Conservation (phyloP, 2,888 invertebrate genomes). For the Eristalis arbustorum region DNA sequence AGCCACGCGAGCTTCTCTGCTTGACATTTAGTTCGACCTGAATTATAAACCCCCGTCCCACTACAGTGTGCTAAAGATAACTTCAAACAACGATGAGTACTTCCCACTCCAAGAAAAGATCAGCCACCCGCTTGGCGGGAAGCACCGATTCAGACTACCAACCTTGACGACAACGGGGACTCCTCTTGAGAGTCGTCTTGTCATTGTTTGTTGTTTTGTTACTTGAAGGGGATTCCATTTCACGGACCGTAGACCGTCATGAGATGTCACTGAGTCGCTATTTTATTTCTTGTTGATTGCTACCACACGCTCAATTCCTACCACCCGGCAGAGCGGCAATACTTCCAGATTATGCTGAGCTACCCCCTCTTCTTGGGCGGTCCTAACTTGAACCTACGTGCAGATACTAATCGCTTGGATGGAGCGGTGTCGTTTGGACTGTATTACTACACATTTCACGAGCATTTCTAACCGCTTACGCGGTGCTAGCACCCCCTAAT, state of each 20-base stretch:
- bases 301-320: too few relatives aligned
- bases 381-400: too few relatives aligned
- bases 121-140: not conserved
- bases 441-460: too few relatives aligned
- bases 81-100: not conserved
- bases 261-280: not conserved
- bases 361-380: too few relatives aligned
- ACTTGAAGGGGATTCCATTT: not conserved
- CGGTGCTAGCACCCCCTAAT: too few relatives aligned
- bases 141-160: not conserved
- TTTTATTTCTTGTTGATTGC: not conserved
- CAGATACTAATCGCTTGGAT: too few relatives aligned
- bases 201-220: not conserved
- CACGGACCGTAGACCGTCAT: not conserved
- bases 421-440: too few relatives aligned
- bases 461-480: too few relatives aligned
- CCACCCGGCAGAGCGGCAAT: too few relatives aligned
- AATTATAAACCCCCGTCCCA: not conserved
- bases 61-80: not conserved
- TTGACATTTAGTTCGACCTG: too few relatives aligned
- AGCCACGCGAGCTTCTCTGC: too few relatives aligned
- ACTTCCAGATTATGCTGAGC: too few relatives aligned
- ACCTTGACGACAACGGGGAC: not conserved
- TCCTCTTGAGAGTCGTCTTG: not conserved
- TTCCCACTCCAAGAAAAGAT: not conserved